These are phyloP conservation scores for Lucilia cuprina DNA, from an alignment of 1,140 invertebrate genomes.

Conservation along the genomic window DNA sequence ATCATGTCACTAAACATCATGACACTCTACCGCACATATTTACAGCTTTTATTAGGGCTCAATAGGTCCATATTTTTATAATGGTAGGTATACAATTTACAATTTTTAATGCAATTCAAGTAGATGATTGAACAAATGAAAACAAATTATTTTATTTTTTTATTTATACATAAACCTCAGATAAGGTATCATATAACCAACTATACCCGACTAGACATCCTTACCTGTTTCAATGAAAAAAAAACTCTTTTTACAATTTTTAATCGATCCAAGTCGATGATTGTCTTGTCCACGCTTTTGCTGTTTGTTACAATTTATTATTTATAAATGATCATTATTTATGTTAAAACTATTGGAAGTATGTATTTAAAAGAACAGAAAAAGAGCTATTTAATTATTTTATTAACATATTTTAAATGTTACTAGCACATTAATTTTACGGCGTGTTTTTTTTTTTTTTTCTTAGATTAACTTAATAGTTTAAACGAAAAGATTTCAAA, in stretches of 20 bases:
- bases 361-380: background rate
- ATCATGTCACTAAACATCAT: too few species aligned
- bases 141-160: too few species aligned
- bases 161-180: too few species aligned
- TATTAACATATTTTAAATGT: background rate
- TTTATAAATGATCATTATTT: background rate
- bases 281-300: constrained; percentile 32
- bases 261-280: background rate
- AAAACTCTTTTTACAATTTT: background rate
- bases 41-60: too few species aligned
- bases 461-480: background rate
- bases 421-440: background rate
- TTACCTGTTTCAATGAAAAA: background rate
- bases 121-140: too few species aligned
- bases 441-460: background rate
- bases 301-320: constrained; percentile 24
- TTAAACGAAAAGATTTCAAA: background rate
- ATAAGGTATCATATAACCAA: too few species aligned
- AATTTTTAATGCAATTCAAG: too few species aligned
- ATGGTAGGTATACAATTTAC: too few species aligned
- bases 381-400: background rate
- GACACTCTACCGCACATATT: too few species aligned
- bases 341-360: too few species aligned
- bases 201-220: too few species aligned
- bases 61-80: too few species aligned